Evolutionary conservation across 1,140 invertebrate genomes (phyloP), one percentile per base, ranked within the genome.

Genomic region (Himalopsyche phryganea): DNA sequence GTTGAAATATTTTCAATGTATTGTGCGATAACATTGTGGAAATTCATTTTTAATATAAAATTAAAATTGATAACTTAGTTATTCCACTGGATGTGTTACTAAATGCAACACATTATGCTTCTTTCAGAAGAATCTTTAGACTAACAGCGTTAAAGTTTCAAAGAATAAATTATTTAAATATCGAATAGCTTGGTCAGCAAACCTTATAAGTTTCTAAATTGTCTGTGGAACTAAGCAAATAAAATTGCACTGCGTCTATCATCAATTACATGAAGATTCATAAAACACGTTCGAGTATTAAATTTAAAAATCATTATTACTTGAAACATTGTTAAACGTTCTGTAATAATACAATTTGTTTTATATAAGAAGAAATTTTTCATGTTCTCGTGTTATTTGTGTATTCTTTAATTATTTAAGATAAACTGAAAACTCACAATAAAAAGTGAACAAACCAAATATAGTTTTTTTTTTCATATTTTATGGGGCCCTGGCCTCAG

Each of bases 341-440:
- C 28, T 50, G 20, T 45, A 15, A 45, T 49, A 48, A 48, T 19
- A 49, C 55, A 53, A 58, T 56, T 53, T 47, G 18, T 62, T 62
- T 62, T 62, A 52, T 62, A 62, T 54, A 58, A 62, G 54, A 52
- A 53, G 36, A 56, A 35, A 40, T 36, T 48, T 62, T 44, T 50
- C 54, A 58, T 58, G 45, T 61, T 56, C 47, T 61, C 41, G 50
- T 62, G 55, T 62, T 62, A 62, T 58, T 62, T 50, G 60, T 62
- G 60, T 62, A 62, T 53, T 51, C 50, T 50, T 56, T 47, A 53
- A 61, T 38, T 52, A 28, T 28, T 40, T 48, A 48, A 56, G 45
- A 48, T 18, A 49, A 55, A 28, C 36, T 36, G 46, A 56, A 50
- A 50, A 50, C 38, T 50, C 47, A 40, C 49, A 45, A 50, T 38